Evolutionary conservation across 2,888 invertebrate species (phyloP).

Genomic region (Neoscelio sp.): DNA sequence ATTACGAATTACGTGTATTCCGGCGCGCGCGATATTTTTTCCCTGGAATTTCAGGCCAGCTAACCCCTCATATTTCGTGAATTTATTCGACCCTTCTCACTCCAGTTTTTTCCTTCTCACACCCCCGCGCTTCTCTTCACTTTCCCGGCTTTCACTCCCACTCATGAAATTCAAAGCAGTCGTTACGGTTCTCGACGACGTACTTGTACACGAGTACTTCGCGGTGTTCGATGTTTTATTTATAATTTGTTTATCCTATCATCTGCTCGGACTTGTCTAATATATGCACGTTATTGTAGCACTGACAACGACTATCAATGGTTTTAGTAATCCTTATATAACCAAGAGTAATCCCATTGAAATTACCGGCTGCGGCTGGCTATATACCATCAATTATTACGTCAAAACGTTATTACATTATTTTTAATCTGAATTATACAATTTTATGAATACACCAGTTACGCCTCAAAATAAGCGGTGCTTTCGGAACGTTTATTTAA

Average conservation of each 20-base stretch:
- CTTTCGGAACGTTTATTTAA: too few relatives aligned
- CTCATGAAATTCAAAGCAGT: constrained; percentile 82
- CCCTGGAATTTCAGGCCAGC: constrained; percentile 47
- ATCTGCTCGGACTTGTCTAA: constrained; percentile 68
- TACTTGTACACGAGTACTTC: constrained; percentile 64
- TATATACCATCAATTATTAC: too few relatives aligned
- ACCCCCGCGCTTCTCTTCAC: constrained; percentile 71
- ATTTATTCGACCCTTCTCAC: constrained; percentile 68
- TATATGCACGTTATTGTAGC: constrained; percentile 17
- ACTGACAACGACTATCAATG: constrained; percentile 11
- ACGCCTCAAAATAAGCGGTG: too few relatives aligned
- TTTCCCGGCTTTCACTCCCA: constrained; percentile 77
- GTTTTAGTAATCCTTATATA: constrained; percentile 8
- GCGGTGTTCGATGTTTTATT: constrained; percentile 79
- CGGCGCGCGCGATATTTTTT: constrained; percentile 45
- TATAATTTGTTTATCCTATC: constrained; percentile 79
- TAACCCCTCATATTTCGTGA: constrained; percentile 53
- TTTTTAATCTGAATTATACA: too few relatives aligned
- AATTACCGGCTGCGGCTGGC: too few relatives aligned
- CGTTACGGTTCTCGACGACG: constrained; percentile 78
- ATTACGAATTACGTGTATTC: constrained; percentile 49
- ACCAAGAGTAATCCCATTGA: too few relatives aligned
- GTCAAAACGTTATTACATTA: too few relatives aligned
- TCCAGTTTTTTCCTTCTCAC: constrained; percentile 68
- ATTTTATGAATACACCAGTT: too few relatives aligned